Conservation (phyloP, 2,113 vertebrate genomes). For the Copsychus sechellarum region DNA sequence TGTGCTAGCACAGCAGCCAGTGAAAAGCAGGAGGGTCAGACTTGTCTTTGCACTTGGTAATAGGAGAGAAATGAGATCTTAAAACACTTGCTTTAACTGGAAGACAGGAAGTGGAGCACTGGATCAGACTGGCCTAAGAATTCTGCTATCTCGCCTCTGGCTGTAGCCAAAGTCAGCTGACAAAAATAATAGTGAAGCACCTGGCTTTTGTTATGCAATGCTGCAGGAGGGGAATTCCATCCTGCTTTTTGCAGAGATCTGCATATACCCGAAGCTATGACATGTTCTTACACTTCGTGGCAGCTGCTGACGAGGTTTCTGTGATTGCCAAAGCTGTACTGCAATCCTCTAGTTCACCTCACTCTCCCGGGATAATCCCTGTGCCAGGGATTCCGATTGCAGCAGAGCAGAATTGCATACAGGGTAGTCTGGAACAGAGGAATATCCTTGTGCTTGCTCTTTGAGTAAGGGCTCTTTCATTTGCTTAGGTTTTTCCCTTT, state of each 20-base stretch:
- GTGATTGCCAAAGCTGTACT: not conserved
- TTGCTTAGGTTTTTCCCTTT: not conserved
- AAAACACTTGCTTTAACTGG: not conserved
- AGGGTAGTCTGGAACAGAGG: not conserved
- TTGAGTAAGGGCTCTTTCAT: not conserved
- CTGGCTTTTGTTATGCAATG: conserved; percentile 44
- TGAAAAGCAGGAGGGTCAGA: not conserved
- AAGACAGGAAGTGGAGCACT: conserved; percentile 48
- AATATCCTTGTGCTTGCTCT: not conserved
- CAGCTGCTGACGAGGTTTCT: not conserved
- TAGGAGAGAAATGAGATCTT: not conserved
- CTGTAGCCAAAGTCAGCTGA: conserved; percentile 49
- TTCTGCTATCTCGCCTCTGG: not conserved
- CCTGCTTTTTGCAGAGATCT: conserved; percentile 12
- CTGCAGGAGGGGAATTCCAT: conserved; percentile 45
- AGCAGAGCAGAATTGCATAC: not conserved
- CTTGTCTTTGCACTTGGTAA: not conserved
- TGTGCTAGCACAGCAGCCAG: not conserved
- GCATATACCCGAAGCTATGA: conserved; percentile 2
- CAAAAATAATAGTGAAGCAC: conserved; percentile 47
- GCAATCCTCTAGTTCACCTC: not conserved
- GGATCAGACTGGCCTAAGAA: conserved; percentile 41
- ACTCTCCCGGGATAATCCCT: not conserved
- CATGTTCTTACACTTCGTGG: not conserved
- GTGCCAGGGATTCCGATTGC: rapidly evolving